Evolutionary conservation across 2,797 vertebrate genomes (phyloP), one percentile per base, ranked within the genome.

Genomic region (Podargus strigoides): DNA sequence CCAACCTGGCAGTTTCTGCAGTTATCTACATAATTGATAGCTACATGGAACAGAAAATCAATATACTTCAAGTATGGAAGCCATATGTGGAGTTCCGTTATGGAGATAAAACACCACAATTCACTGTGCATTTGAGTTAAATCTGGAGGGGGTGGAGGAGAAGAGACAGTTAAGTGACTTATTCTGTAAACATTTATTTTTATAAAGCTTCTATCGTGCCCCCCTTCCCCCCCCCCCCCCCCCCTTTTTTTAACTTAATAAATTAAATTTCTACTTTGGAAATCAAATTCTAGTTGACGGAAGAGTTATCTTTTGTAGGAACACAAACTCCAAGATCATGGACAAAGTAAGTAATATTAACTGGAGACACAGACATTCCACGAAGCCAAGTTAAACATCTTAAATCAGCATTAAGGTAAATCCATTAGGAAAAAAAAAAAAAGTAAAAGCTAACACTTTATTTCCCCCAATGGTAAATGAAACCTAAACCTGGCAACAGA

Each of bases 321-420:
- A 79, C 23, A 69, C 63, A 49, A 73, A 59, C 39, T 86, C 46
- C 50, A 70, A 75, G 69, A 78, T 72, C 18, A n/a, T 24, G 37
- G 77, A 59, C 44, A 60, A 91, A 79, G 59, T 66, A 91, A 79
- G 59, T 66, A 86, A 36, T 92, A 59, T 44, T 84, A 82, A 84
- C 36, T 70, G 59, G 73, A 96, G 79, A 86, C 55, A 64, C 22
- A 86, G 66, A 52, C 36, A 59, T 72, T 93, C 58, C 49, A 88
- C 66, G 63, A 72, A 84, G 77, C 73, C 76, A 91, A 85, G 56
- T 76, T 77, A 90, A 91, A 90, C 32, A 44, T 72, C 76, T 91
- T 73, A 90, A 92, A 87, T 49, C 69, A 76, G 63, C 26, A 72
- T 83, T 77, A 82, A 84, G 44, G 74, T 79, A 90, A 94, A 94